These are phyloP conservation scores for Tribolium freemani DNA, from an alignment of 2,888 invertebrate genomes.

Conservation along the genomic window DNA sequence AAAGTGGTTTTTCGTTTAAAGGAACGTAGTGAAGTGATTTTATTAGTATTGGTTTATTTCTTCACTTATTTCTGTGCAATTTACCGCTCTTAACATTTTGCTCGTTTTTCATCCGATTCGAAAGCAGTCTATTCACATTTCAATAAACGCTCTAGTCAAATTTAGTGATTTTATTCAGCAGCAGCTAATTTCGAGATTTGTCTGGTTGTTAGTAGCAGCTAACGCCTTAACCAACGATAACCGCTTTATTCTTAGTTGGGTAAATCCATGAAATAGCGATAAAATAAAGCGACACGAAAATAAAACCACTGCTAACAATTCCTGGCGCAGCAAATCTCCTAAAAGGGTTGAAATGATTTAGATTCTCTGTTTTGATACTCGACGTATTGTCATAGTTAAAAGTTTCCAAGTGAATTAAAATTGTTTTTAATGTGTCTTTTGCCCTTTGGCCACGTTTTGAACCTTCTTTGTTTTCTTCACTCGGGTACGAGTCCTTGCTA, in stretches of 20 bases:
- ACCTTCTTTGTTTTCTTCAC: conserved; percentile 6
- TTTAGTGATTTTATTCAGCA: background rate
- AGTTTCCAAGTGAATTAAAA: conserved; percentile 2
- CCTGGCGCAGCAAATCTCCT: conserved; percentile 11
- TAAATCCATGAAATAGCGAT: conserved; percentile 15
- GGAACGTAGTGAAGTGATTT: too few relatives aligned
- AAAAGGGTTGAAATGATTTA: conserved; percentile 18
- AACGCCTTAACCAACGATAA: conserved; percentile 8
- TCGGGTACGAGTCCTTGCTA: conserved; percentile 16
- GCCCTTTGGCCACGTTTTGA: background rate
- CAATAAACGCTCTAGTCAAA: background rate
- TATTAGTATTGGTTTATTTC: too few relatives aligned
- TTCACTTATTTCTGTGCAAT: too few relatives aligned
- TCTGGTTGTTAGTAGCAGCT: background rate
- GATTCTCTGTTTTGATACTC: conserved; percentile 2
- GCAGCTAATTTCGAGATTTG: background rate
- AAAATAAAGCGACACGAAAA: conserved; percentile 10
- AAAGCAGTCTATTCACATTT: background rate
- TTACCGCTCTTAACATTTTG: background rate
- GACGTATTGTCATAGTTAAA: conserved; percentile 1
- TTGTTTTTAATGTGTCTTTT: conserved; percentile 8
- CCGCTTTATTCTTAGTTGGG: conserved; percentile 2
- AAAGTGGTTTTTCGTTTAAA: too few relatives aligned
- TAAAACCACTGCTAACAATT: conserved; percentile 20
- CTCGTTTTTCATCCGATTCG: background rate